Conservation (phyloP, 2,797 vertebrate species). For the Vultur gryphus region DNA sequence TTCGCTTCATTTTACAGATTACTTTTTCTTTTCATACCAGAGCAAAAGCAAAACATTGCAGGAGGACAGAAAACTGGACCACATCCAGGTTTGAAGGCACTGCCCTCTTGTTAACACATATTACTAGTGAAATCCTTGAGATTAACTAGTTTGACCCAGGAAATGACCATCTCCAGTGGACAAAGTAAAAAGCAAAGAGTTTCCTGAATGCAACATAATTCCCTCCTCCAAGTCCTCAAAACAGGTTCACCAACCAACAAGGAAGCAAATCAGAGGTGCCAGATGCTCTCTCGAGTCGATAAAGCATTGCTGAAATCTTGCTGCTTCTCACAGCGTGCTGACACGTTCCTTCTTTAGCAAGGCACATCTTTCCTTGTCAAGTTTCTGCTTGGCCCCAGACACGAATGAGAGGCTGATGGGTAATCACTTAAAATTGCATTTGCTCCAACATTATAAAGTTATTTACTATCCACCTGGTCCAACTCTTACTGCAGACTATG, state of each 20-base stretch:
- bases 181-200: background rate
- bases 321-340: background rate
- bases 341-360: background rate
- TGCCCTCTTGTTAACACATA: background rate
- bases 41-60: background rate
- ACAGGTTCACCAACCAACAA: background rate
- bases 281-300: fast-evolving
- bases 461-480: background rate
- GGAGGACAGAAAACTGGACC: background rate
- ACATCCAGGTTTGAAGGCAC: background rate
- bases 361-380: background rate
- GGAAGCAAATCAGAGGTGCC: background rate
- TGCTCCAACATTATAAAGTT: background rate
- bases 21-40: background rate
- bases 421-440: constrained; percentile 17
- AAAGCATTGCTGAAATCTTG: background rate
- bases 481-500: background rate
- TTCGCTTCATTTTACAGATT: background rate
- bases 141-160: background rate
- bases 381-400: background rate
- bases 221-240: background rate
- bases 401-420: background rate
- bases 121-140: background rate
- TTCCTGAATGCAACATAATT: background rate
- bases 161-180: background rate